phyloP scores from a whole-genome alignment of 1,140 invertebrate genomes.

The Trichogramma pretiosum region DNA sequence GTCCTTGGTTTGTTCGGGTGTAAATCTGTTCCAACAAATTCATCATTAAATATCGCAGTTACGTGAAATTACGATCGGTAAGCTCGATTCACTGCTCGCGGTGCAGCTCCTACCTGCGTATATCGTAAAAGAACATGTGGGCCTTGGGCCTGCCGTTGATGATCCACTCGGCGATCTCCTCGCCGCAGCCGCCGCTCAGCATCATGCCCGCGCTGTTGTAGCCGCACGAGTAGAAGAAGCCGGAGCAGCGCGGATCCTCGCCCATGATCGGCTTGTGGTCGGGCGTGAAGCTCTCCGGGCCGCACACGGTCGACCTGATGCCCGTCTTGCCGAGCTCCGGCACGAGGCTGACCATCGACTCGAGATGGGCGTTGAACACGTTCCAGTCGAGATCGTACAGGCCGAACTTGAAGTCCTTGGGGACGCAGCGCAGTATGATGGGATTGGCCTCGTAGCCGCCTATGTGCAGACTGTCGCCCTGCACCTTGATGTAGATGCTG shows the following conservation, averaged over 20 bases:
- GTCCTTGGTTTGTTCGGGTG: conserved; percentile 57
- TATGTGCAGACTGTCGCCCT: conserved; percentile 70
- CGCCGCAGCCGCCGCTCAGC: conserved; percentile 75
- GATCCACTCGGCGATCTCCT: conserved; percentile 79
- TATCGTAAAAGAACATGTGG: conserved; percentile 79
- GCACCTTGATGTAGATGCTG: conserved; percentile 72
- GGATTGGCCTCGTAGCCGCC: conserved; percentile 86
- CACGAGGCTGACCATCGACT: conserved; percentile 62
- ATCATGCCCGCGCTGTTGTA: conserved; percentile 88
- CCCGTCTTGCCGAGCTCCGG: conserved; percentile 65
- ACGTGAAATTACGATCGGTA: not conserved
- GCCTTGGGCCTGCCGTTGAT: conserved; percentile 68
- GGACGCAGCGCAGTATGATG: conserved; percentile 64
- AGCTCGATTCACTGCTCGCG: too few species aligned
- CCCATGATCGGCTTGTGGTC: conserved; percentile 82
- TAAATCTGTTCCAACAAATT: conserved; percentile 51
- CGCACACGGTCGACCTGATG: conserved; percentile 76
- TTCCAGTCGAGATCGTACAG: conserved; percentile 81
- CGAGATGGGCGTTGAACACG: conserved; percentile 67
- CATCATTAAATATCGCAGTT: too few species aligned
- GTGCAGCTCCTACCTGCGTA: conserved; percentile 52
- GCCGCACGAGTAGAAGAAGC: conserved; percentile 75
- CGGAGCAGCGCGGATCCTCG: conserved; percentile 46
- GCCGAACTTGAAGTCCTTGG: conserved; percentile 68
- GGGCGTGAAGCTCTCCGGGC: conserved; percentile 80